Base-by-base conservation (phyloP, 2,888 invertebrate species). In the Eupithecia centaureata region DNA sequence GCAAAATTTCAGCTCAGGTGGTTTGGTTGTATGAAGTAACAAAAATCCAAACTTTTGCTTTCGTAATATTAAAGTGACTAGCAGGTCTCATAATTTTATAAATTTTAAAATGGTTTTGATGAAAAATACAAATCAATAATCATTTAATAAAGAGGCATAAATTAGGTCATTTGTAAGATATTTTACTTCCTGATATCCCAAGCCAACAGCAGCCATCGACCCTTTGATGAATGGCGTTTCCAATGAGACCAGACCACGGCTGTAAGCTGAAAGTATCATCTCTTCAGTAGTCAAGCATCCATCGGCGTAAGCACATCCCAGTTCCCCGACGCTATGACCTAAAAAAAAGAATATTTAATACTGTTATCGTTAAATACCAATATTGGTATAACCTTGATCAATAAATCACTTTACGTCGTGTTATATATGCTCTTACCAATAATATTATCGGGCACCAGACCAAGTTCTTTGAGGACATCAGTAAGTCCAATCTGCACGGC, bases 301-400 rank as follows among this genome's bases (percentile, higher is more conserved):
- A 86, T 98, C 98, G 1, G 97, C 98, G 86, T 98, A 98, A 0
- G 97, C 98, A 84, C 98, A 98, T 1, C 97, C 97, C 22, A 98
- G 90, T 86, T 98, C 98, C 33, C 98, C 98, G 0, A 97, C 96
- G 65, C 87, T 87, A 70, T 86, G 85, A 38, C 85, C 85, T 83
- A 71, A 18, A n/a, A 18, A 42, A 10, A 18, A 18, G 18, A 42
- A 38, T 38, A 38, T 42, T 42, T 18, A 7, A 42, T 8, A 18
- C 10, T 2, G 8, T 8, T 7, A 18, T 42, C 18, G 10, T 42
- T 8, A 7, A n/a, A 5, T n/a, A 38, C n/a, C 3, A 64, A 61
- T 18, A 28, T 42, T 30, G 32, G n/a, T 32, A 56, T 28, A 12
- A 61, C 1, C 38, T 7, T n/a, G 4, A 30, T 30, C 5, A 30